Base-by-base conservation (phyloP, 2,888 invertebrate genomes). In the Plutella xylostella region DNA sequence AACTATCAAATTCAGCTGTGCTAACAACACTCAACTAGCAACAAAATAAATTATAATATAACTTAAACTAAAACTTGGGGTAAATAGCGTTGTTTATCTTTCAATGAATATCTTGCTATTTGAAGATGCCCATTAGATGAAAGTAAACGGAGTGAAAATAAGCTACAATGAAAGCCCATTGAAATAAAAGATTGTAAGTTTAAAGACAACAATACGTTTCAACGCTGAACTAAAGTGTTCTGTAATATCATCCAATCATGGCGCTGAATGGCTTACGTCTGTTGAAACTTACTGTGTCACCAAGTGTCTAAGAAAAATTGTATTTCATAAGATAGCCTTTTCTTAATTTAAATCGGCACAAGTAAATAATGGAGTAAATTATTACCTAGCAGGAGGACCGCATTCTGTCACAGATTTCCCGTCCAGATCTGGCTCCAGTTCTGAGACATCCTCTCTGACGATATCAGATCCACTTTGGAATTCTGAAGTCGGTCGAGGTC, bases 341-440 rank as follows among this genome's bases (percentile, higher is more conserved):
- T n/a, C 28, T 2, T 6, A n/a, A 28, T 28, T n/a, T n/a, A n/a
- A 4, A 28, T 28, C 28, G 3, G 3, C 7, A 28, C n/a, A 4
- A 28, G n/a, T 3, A 6, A 6, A 12, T 28, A 28, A 28, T 28
- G 15, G 15, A 19, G 14, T 38, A 28, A 37, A 44, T 22, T 46
- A 51, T 79, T 85, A 88, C 88, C 88, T 88, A 38, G 88, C 89
- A 2, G 91, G 91, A 3, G 89, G 89, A 17, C 89, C 89, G 59
- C 92, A 92, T 17, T 84, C 84, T 58, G 77, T 66, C 56, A 67
- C 63, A 9, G 72, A 63, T 43, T 64, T 72, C 20, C 71, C 71
- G 31, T 75, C 74, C 46, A 80, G 57, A 47, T 82, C 82, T 0
- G 83, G 82, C 49, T 88, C 87, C 11, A 88, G 57, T 19, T 87